These are phyloP conservation scores for Parotia lawesii DNA, from an alignment of 2,113 vertebrate species.

Conservation along the genomic window DNA sequence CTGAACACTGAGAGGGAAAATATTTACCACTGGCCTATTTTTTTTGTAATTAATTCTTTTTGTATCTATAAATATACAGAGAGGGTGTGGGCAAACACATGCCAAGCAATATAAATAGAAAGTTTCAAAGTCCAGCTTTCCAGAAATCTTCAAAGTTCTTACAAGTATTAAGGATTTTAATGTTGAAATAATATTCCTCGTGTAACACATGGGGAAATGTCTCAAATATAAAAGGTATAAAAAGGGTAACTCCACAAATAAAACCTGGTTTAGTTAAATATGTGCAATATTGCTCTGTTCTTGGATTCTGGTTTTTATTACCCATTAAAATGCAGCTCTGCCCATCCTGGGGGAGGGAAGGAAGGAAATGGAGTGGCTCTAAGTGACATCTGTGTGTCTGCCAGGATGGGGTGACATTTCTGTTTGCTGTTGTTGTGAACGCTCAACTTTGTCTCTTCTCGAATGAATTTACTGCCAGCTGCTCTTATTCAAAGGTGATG, in stretches of 20 bases:
- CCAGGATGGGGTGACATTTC: neutral
- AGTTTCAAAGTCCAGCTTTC: constrained; percentile 32
- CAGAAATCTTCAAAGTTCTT: neutral
- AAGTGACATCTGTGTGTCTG: neutral
- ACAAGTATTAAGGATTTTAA: neutral
- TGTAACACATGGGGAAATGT: neutral
- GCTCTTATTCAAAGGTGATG: neutral
- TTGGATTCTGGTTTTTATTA: neutral
- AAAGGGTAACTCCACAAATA: neutral
- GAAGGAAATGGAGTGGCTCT: neutral
- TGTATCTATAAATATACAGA: neutral
- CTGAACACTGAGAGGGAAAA: neutral
- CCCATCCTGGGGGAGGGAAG: neutral
- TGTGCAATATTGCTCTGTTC: neutral
- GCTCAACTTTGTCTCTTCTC: neutral
- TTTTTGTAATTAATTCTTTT: neutral
- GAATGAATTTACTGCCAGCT: neutral
- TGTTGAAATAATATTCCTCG: neutral
- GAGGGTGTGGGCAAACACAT: constrained; percentile 6
- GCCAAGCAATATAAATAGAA: neutral
- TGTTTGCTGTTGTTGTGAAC: neutral
- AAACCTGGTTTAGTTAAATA: too few relatives aligned
- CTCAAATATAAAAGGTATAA: neutral
- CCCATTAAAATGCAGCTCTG: neutral
- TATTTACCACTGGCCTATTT: neutral